Conservation (phyloP, 2,797 vertebrate species). For the Helicolenus hilgendorfi region DNA sequence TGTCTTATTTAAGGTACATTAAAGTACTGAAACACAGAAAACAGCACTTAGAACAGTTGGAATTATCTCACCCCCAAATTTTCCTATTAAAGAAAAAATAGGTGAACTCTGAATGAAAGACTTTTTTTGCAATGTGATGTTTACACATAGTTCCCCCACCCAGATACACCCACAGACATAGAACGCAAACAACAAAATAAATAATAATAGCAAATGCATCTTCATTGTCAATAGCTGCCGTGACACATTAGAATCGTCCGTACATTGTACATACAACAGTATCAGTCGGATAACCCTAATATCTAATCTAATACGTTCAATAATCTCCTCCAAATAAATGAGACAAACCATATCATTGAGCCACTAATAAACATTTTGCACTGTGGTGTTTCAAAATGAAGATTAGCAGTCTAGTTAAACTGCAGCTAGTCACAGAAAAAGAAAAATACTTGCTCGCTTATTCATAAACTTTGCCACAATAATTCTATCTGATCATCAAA, state of each 20-base stretch:
- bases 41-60: neutral
- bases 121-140: neutral
- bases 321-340: neutral
- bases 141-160: neutral
- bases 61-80: neutral
- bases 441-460: neutral
- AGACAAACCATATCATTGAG: neutral
- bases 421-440: neutral
- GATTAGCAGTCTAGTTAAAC: neutral
- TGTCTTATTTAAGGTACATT: neutral
- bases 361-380: neutral
- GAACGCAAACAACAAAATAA: neutral
- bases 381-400: accelerated
- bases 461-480: neutral
- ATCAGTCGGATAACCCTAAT: neutral
- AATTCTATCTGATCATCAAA: neutral
- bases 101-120: neutral
- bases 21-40: neutral
- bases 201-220: neutral
- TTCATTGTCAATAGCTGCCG: neutral
- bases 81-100: neutral
- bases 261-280: too few relatives aligned
- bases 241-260: too few relatives aligned
- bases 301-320: neutral
- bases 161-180: neutral